Percentiles rank a stretch among this genome's conserved stretches.
Conservation (phyloP, 1,140 invertebrate genomes). For the Neotoxoptera formosana region DNA sequence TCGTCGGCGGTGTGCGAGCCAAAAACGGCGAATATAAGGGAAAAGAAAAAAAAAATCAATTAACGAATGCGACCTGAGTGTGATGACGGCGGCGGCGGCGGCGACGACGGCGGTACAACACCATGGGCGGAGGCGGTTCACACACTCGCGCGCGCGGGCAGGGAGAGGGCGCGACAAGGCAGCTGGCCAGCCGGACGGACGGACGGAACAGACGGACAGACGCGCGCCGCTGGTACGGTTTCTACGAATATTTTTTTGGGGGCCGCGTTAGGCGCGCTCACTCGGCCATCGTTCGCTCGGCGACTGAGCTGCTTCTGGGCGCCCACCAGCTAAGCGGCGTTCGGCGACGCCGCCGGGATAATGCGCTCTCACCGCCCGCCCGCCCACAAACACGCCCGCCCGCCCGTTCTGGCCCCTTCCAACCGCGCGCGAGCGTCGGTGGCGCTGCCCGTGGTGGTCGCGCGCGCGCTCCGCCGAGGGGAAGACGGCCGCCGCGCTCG, state of each 20-base stretch:
- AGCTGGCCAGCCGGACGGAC: neutral
- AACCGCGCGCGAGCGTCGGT: neutral
- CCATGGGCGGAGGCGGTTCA: neutral
- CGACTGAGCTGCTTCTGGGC: conserved; percentile 56
- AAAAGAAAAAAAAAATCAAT: conserved; percentile 39
- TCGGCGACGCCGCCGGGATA: conserved; percentile 52
- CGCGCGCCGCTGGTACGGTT: neutral
- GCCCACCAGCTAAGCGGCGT: conserved; percentile 50
- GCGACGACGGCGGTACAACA: neutral
- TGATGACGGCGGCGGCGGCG: conserved; percentile 17
- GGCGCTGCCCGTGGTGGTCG: conserved; percentile 41
- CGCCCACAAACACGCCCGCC: neutral
- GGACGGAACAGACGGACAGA: neutral
- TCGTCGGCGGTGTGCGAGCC: neutral
- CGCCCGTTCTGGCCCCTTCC: no score
- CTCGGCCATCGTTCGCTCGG: conserved; percentile 47
- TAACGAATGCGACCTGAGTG: conserved; percentile 12
- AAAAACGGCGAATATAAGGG: neutral
- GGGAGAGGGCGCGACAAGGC: neutral
- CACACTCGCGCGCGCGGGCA: neutral
- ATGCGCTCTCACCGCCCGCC: conserved; percentile 24
- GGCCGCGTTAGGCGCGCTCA: conserved; percentile 29
- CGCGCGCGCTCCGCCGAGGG: conserved; percentile 5
- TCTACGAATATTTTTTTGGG: neutral
- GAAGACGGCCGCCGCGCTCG: neutral